phyloP scores from a whole-genome alignment of 2,888 invertebrate genomes.

The Limnephilus auricula region DNA sequence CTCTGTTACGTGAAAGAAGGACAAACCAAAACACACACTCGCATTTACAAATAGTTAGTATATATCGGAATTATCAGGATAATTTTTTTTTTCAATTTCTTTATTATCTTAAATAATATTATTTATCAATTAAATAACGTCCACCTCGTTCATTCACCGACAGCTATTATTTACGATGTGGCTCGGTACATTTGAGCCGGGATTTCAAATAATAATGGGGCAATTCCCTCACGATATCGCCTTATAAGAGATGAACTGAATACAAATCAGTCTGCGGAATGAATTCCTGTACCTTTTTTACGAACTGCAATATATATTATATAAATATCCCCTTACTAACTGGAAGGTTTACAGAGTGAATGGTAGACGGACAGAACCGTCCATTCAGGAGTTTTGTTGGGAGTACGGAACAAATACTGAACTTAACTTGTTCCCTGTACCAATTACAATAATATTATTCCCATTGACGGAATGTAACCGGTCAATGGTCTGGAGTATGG shows the following conservation, averaged over 20 bases:
- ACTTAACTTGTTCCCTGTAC: not conserved
- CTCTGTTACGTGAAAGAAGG: too few relatives aligned
- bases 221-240: constrained; percentile 37
- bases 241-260: constrained; percentile 48
- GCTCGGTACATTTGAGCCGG: constrained; percentile 14
- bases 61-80: too few relatives aligned
- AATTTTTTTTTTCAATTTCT: too few relatives aligned
- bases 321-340: not conserved
- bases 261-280: constrained; percentile 51
- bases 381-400: not conserved
- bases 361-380: not conserved
- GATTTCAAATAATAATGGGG: constrained; percentile 36
- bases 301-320: not conserved
- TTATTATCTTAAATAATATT: not conserved
- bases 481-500: constrained; percentile 7
- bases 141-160: not conserved
- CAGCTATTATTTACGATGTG: constrained; percentile 3
- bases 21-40: too few relatives aligned
- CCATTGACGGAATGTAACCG: constrained; percentile 5
- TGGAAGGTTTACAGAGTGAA: not conserved
- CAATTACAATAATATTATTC: not conserved
- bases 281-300: constrained; percentile 24
- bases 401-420: not conserved
- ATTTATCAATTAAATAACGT: not conserved
- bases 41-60: too few relatives aligned